Percentiles rank a stretch among this genome's conserved stretches.
These are phyloP conservation scores for Acromyrmex echinatior DNA, from an alignment of 1,140 invertebrate species.

Conservation along the genomic window DNA sequence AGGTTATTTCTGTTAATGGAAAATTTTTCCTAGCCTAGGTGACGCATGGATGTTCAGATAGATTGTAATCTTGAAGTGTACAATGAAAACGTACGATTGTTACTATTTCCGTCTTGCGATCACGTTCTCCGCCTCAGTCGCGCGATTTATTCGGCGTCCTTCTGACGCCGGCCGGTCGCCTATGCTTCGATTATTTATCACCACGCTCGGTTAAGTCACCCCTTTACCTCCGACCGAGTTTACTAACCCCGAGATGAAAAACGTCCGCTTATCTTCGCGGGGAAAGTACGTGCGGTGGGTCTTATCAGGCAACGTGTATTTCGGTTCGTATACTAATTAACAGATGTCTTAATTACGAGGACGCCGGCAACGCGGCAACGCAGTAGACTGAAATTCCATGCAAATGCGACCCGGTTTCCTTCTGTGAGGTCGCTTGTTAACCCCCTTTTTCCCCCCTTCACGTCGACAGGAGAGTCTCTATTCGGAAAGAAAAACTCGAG, in stretches of 20 bases:
- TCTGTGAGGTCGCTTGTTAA: not conserved
- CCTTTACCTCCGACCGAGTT: not conserved
- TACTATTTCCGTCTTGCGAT: constrained; percentile 59
- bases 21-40: constrained; percentile 47
- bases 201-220: constrained; percentile 31
- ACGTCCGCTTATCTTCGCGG: constrained; percentile 43
- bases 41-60: constrained; percentile 39
- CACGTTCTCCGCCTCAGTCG: constrained; percentile 23
- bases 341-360: constrained; percentile 79
- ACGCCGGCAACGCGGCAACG: constrained; percentile 60
- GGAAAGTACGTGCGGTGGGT: not conserved
- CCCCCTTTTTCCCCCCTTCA: not conserved
- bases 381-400: constrained; percentile 70
- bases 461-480: not conserved
- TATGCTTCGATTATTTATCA: constrained; percentile 57
- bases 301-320: constrained; percentile 45
- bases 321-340: constrained; percentile 71
- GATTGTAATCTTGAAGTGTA: constrained; percentile 53
- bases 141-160: constrained; percentile 52
- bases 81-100: constrained; percentile 55
- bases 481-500: constrained; percentile 26
- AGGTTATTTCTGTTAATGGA: constrained; percentile 49
- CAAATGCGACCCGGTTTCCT: constrained; percentile 70
- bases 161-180: constrained; percentile 25
- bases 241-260: constrained; percentile 12